These are phyloP conservation scores for fruit fly (Drosophila melanogaster) DNA, from an alignment of 1,140 invertebrate genomes.

Conservation along the genomic window DNA sequence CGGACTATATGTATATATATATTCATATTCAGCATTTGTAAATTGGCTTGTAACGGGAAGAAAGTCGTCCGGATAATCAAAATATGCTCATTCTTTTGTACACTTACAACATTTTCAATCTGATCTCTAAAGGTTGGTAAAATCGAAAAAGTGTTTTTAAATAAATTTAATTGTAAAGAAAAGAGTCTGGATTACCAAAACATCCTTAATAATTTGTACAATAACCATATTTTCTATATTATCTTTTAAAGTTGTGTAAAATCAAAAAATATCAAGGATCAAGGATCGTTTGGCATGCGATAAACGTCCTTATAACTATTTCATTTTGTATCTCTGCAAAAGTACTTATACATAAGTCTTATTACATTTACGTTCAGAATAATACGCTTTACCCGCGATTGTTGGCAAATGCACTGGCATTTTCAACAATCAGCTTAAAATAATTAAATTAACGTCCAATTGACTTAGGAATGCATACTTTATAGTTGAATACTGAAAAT, in stretches of 20 bases:
- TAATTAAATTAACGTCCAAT: constrained; percentile 42
- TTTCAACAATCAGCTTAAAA: constrained; percentile 26
- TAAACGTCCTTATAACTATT: constrained; percentile 1
- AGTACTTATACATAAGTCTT: background rate
- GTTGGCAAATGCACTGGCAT: constrained; percentile 23
- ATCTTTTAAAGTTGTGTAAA: background rate
- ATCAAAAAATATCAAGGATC: background rate
- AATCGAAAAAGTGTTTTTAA: too few species aligned
- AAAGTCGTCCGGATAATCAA: constrained; percentile 1
- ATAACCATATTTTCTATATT: too few species aligned
- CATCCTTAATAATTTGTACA: too few species aligned
- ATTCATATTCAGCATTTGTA: constrained; percentile 35
- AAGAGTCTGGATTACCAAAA: too few species aligned
- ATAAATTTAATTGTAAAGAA: too few species aligned
- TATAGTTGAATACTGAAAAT: background rate
- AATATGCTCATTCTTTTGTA: constrained; percentile 1
- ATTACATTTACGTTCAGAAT: constrained; percentile 68
- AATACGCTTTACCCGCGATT: constrained; percentile 63
- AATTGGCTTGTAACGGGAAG: constrained; percentile 12
- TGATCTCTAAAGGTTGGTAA: too few species aligned
- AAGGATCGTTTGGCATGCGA: background rate
- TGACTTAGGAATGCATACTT: constrained; percentile 49
- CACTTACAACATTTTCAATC: background rate
- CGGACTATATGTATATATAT: constrained; percentile 6
- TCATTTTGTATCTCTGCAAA: background rate